Base-by-base conservation (phyloP, 2,888 invertebrate species). In the Molorchus minor region DNA sequence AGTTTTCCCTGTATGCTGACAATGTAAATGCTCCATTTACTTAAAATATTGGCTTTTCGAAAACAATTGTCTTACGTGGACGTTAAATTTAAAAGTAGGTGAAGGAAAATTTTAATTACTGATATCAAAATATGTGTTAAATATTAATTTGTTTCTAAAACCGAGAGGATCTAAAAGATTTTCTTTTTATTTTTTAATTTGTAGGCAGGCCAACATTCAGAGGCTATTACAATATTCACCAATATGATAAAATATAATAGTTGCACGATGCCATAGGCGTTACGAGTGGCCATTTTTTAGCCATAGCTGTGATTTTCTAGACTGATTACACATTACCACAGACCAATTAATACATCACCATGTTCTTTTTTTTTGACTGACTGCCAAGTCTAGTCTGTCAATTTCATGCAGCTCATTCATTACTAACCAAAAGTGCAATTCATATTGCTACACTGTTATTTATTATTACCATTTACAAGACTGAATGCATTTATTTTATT, bases 241-340 rank as follows among this genome's bases (percentile, higher is more conserved):
- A 52, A 52, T 52, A 52, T 63, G 70, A 67, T 68, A n/a, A n/a
- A n/a, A n/a, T n/a, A n/a, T n/a, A n/a, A n/a, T 71, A 71, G 68
- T 72, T 73, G 75, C 75, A 75, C 76, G 62, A 70, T 73, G 74
- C 75, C 75, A 72, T 73, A 69, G 69, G 64, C 67, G 58, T 64
- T 65, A 65, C 52, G 63, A 73, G 68, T 71, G 71, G 69, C 68
- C 70, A 70, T 68, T 73, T 33, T 71, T 72, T 76, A 76, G 77
- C 79, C 84, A 86, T 84, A 85, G 85, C 86, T 87, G 87, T 87
- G 86, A 87, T 86, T 70, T 69, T 69, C 69, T 71, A 72, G 72
- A 72, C 72, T 72, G 71, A 70, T 73, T 58, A 64, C 75, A 75
- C 76, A 73, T 71, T 70, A 72, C 72, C 71, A 65, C 64, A 53